A percentile compares a stretch with the other conserved stretches of the same genome.
These are phyloP conservation scores for Elysia chlorotica DNA, from an alignment of 1,140 invertebrate species.

Conservation along the genomic window DNA sequence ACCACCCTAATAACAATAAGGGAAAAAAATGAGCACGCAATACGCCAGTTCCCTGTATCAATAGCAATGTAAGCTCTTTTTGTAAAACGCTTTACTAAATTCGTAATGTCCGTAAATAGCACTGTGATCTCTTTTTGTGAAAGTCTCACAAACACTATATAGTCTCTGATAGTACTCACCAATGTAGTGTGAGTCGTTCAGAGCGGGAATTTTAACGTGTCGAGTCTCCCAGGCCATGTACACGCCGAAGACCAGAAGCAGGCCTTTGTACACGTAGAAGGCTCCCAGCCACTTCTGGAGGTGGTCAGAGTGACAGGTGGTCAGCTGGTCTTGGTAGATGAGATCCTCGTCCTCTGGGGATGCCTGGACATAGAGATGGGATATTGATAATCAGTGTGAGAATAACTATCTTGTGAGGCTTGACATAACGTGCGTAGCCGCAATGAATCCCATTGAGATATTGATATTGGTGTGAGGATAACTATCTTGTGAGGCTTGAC, in stretches of 20 bases:
- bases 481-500: too few species aligned
- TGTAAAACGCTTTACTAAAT: too few species aligned
- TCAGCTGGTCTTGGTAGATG: slow-evolving; percentile 87
- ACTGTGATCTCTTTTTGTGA: neutral
- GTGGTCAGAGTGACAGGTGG: slow-evolving; percentile 84
- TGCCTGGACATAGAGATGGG: slow-evolving; percentile 26
- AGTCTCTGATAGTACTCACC: slow-evolving; percentile 21
- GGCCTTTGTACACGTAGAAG: slow-evolving; percentile 86
- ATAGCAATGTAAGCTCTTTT: too few species aligned
- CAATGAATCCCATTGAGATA: too few species aligned
- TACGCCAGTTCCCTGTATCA: too few species aligned
- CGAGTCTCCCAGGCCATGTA: slow-evolving; percentile 60
- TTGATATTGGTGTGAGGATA: neutral
- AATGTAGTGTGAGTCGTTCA: slow-evolving; percentile 60
- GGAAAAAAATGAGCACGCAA: too few species aligned
- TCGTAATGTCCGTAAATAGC: too few species aligned
- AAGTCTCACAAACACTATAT: neutral
- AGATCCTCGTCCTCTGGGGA: slow-evolving; percentile 60
- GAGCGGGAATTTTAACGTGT: slow-evolving; percentile 56
- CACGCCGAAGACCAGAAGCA: slow-evolving; percentile 76
- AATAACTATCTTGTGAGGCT: neutral
- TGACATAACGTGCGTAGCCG: too few species aligned
- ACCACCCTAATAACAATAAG: too few species aligned
- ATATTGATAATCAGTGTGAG: neutral
- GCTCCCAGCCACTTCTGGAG: slow-evolving; percentile 85